Evolutionary conservation across 2,797 vertebrate species (phyloP).

Genomic region (Xenopus petersii): DNA sequence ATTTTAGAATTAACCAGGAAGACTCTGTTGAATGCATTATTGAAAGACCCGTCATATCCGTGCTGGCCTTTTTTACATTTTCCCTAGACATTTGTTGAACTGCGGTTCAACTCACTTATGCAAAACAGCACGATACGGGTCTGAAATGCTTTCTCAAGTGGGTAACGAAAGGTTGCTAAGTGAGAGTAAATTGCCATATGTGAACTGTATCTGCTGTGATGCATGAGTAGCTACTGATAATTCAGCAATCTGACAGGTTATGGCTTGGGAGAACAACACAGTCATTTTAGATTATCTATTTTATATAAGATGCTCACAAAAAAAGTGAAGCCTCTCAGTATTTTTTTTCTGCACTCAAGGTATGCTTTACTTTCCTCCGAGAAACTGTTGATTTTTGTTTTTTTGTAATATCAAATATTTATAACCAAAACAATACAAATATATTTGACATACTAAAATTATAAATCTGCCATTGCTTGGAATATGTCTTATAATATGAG

Average conservation of each 20-base stretch:
- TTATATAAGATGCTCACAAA: slow-evolving; percentile 27
- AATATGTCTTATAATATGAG: too few relatives aligned
- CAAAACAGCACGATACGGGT: slow-evolving; percentile 53
- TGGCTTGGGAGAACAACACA: slow-evolving; percentile 54
- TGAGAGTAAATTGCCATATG: slow-evolving; percentile 55
- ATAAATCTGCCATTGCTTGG: too few relatives aligned
- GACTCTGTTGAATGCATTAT: background rate
- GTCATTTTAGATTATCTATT: slow-evolving; percentile 55
- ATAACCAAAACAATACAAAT: too few relatives aligned
- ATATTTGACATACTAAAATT: too few relatives aligned
- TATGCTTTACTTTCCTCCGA: background rate
- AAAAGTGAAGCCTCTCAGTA: background rate
- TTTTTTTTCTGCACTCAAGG: slow-evolving; percentile 5
- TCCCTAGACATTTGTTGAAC: slow-evolving; percentile 55
- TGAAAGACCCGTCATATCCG: slow-evolving; percentile 31
- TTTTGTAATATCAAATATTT: too few relatives aligned
- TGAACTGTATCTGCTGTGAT: slow-evolving; percentile 56
- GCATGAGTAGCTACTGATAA: slow-evolving; percentile 59
- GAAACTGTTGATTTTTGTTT: background rate
- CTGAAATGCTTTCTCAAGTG: slow-evolving; percentile 50
- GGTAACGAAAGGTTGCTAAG: slow-evolving; percentile 53
- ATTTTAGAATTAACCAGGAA: slow-evolving; percentile 5
- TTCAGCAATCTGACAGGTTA: slow-evolving; percentile 58
- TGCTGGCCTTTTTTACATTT: slow-evolving; percentile 40
- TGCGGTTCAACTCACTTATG: slow-evolving; percentile 54